A percentile compares a stretch with the other conserved stretches of the same genome.
These are phyloP conservation scores for Montipora cactus DNA, from an alignment of 64 coral and sea anemone species.

Conservation along the genomic window DNA sequence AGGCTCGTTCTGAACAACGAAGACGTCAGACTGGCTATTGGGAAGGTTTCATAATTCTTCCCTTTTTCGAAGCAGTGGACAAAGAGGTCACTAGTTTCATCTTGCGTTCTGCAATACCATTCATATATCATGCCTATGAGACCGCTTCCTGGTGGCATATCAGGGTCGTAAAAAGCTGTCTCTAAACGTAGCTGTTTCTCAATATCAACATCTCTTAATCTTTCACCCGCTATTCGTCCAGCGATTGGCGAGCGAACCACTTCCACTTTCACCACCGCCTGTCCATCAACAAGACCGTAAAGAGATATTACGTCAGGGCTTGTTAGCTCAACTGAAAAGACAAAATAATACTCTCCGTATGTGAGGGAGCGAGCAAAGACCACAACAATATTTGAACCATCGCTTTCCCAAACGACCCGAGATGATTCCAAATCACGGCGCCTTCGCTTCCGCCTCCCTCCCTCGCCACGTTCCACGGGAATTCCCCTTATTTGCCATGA, in stretches of 20 bases:
- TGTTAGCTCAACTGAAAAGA: constrained; percentile 13
- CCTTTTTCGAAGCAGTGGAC: constrained; percentile 34
- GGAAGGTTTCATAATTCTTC: not conserved
- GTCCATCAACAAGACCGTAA: constrained; percentile 37
- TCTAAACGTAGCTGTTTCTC: constrained; percentile 25
- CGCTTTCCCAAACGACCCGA: not conserved
- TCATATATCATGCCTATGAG: not conserved
- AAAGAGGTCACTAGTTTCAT: not conserved
- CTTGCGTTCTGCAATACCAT: constrained; percentile 58
- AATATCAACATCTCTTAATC: not conserved
- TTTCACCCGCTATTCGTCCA: constrained; percentile 8
- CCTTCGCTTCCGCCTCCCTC: not conserved
- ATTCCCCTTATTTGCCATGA: not conserved
- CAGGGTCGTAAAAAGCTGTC: constrained; percentile 42
- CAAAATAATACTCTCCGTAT: constrained; percentile 45
- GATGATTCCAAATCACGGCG: not conserved
- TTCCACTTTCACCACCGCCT: not conserved
- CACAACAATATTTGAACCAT: not conserved
- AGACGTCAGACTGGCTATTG: not conserved
- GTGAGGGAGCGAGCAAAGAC: not conserved
- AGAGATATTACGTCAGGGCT: constrained; percentile 15
- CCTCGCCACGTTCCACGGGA: not conserved
- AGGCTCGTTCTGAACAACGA: not conserved
- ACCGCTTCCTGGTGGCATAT: not conserved
- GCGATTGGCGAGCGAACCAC: constrained; percentile 21